Percentiles rank a stretch among this genome's conserved stretches.
phyloP scores from a whole-genome alignment of 2,113 vertebrate genomes.

The Etheostoma spectabile region DNA sequence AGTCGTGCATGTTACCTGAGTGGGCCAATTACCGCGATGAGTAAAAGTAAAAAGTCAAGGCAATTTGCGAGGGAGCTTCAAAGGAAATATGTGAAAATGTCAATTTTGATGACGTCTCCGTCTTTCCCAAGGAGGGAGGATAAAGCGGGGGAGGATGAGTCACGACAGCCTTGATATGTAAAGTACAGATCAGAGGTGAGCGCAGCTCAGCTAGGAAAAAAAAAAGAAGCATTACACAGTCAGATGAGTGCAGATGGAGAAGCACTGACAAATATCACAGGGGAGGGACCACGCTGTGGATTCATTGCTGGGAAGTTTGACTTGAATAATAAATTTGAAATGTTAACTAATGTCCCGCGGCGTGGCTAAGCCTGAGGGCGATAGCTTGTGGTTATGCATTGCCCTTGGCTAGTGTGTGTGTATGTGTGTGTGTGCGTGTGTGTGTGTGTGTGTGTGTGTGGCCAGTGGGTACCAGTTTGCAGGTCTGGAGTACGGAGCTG shows the following conservation, averaged over 20 bases:
- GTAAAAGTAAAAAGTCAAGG: conserved; percentile 74
- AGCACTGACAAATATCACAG: conserved; percentile 16
- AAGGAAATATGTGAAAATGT: conserved; percentile 78
- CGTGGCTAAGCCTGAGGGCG: conserved; percentile 39
- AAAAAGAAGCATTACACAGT: conserved; percentile 29
- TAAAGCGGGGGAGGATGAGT: conserved; percentile 56
- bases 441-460: conserved; percentile 23
- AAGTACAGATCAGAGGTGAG: conserved; percentile 67
- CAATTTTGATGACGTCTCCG: conserved; percentile 74
- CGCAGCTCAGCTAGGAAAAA: conserved; percentile 30
- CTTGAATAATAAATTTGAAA: conserved; percentile 59
- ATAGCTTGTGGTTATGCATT: conserved; percentile 53
- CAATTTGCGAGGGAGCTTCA: conserved; percentile 76
- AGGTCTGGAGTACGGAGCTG: conserved; percentile 91
- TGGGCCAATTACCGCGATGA: conserved; percentile 68
- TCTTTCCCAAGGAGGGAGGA: conserved; percentile 54
- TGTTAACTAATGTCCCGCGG: conserved; percentile 51
- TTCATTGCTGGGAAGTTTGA: conserved; percentile 29
- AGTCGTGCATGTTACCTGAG: conserved; percentile 66
- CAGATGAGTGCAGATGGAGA: conserved; percentile 32
- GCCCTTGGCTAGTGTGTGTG: conserved; percentile 32
- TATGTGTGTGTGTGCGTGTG: conserved; percentile 40
- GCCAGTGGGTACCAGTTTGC: conserved; percentile 92
- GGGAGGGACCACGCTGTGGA: not conserved
- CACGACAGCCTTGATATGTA: conserved; percentile 64